phyloP scores from a whole-genome alignment of 2,888 invertebrate genomes.

The Pogonocherus hispidulus region DNA sequence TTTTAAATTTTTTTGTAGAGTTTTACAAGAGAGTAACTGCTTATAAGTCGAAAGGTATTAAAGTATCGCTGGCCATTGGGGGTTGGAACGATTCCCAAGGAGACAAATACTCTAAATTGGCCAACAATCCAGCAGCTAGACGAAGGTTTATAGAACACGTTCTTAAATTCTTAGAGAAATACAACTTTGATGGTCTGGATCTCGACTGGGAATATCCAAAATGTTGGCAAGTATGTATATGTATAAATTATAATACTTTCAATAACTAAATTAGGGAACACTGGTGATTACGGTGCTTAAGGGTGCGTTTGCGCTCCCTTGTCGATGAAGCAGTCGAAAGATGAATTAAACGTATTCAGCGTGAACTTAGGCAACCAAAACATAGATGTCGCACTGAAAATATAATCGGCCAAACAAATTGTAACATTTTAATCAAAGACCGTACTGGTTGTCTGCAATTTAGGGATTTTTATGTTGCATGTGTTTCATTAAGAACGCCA shows the following conservation, averaged over 20 bases:
- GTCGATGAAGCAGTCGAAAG: too few species aligned
- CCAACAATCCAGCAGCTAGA: slow-evolving; percentile 81
- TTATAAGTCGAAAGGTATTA: slow-evolving; percentile 83
- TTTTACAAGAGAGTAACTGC: slow-evolving; percentile 89
- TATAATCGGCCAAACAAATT: too few species aligned
- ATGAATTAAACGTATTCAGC: too few species aligned
- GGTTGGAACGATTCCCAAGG: slow-evolving; percentile 96
- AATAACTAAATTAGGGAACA: neutral
- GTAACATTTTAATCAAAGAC: too few species aligned
- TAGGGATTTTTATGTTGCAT: too few species aligned
- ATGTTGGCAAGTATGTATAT: slow-evolving; percentile 80
- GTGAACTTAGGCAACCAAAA: too few species aligned
- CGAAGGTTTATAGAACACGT: slow-evolving; percentile 82
- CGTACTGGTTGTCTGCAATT: too few species aligned
- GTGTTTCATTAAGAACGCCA: too few species aligned
- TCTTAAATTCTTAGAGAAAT: slow-evolving; percentile 82
- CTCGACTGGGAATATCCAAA: slow-evolving; percentile 96
- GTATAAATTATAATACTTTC: neutral
- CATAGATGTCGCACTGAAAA: too few species aligned
- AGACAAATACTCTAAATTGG: slow-evolving; percentile 89
- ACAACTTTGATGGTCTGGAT: slow-evolving; percentile 93
- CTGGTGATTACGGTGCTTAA: too few species aligned
- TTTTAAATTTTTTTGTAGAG: slow-evolving; percentile 68
- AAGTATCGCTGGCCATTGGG: slow-evolving; percentile 90
- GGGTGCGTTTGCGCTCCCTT: too few species aligned